Percentiles rank a stretch among this genome's conserved stretches.
These are phyloP conservation scores for Sycobia sp. DNA, from an alignment of 1,140 invertebrate species.

Conservation along the genomic window DNA sequence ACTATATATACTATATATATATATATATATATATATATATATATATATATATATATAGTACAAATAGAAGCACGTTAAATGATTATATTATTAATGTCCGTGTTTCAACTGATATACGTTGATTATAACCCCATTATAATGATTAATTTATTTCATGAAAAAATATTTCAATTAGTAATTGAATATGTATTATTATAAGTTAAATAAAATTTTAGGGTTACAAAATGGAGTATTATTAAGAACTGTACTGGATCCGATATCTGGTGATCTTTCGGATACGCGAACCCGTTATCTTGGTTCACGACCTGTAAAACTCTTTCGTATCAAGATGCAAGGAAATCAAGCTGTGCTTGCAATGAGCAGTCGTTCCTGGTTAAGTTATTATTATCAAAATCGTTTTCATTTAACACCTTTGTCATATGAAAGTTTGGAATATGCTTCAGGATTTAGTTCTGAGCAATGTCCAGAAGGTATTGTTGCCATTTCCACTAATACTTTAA, in stretches of 20 bases:
- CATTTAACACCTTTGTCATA: constrained; percentile 96
- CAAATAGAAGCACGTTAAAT: background rate
- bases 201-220: constrained; percentile 64
- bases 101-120: constrained; percentile 33
- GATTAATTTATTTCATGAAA: background rate
- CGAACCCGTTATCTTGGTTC: constrained; percentile 95
- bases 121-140: constrained; percentile 30
- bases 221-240: constrained; percentile 96
- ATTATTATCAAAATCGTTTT: constrained; percentile 96
- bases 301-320: constrained; percentile 93
- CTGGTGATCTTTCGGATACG: constrained; percentile 96
- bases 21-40: too few species aligned
- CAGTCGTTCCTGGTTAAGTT: constrained; percentile 96
- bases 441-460: constrained; percentile 97
- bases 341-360: constrained; percentile 98
- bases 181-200: too few species aligned
- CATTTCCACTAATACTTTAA: constrained; percentile 95
- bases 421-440: constrained; percentile 96
- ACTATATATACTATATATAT: too few species aligned
- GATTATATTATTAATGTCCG: constrained; percentile 30
- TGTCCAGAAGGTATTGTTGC: constrained; percentile 99
- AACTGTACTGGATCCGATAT: constrained; percentile 95
- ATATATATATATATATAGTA: too few species aligned
- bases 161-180: background rate
- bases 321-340: constrained; percentile 92